Evolutionary conservation across 2,888 invertebrate genomes (phyloP).

Genomic region (Archips xylosteana): DNA sequence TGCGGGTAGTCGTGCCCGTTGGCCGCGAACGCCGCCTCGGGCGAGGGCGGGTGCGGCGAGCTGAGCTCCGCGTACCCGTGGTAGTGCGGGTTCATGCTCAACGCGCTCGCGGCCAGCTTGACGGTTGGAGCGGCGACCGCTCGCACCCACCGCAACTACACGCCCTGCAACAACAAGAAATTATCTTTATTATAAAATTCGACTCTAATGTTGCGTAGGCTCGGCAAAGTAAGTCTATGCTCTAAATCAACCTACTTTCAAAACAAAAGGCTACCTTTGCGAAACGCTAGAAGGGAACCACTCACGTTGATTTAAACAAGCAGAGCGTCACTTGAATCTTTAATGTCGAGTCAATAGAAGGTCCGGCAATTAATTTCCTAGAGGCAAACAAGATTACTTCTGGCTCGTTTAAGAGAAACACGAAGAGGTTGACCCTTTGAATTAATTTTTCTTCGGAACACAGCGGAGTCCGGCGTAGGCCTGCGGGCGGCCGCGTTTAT

Average conservation of each 20-base stretch:
- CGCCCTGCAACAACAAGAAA: constrained; percentile 72
- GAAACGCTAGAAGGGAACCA: constrained; percentile 24
- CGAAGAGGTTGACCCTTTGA: constrained; percentile 59
- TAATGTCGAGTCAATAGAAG: constrained; percentile 41
- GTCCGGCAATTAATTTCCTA: constrained; percentile 45
- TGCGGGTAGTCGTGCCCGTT: constrained; percentile 87
- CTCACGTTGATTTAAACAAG: constrained; percentile 34
- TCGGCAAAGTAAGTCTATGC: not conserved
- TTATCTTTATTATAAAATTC: not conserved
- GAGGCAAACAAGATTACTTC: constrained; percentile 43
- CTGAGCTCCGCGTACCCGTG: constrained; percentile 93
- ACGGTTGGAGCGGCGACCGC: constrained; percentile 86
- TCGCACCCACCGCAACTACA: constrained; percentile 82
- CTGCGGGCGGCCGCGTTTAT: constrained; percentile 82
- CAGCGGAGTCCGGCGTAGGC: constrained; percentile 64
- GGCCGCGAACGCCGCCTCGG: constrained; percentile 89
- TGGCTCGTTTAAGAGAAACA: constrained; percentile 47
- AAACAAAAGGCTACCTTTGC: constrained; percentile 15
- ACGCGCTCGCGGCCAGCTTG: constrained; percentile 95
- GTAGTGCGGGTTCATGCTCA: constrained; percentile 96
- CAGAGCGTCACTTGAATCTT: constrained; percentile 40
- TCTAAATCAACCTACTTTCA: not conserved
- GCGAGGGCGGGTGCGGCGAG: constrained; percentile 91
- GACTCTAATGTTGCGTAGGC: not conserved
- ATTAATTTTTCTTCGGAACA: constrained; percentile 61